Conservation (phyloP, 2,113 vertebrate genomes). For the Rhinoderma darwinii region DNA sequence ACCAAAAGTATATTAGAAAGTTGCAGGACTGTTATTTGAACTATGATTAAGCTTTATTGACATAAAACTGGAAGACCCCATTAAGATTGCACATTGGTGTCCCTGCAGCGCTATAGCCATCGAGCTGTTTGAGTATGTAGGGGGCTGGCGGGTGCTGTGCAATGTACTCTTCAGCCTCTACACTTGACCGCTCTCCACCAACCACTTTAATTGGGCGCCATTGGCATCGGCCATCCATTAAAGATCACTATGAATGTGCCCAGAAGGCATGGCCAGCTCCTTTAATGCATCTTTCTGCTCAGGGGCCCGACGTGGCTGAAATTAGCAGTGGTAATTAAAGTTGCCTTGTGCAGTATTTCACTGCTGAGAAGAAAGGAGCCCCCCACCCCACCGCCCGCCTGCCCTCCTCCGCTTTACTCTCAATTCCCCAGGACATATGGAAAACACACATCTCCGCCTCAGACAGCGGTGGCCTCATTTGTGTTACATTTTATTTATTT, state of each 20-base stretch:
- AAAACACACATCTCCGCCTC: background rate
- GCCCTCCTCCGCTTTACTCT: background rate
- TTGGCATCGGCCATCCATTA: constrained; percentile 66
- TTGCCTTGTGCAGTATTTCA: constrained; percentile 69
- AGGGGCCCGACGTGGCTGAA: constrained; percentile 66
- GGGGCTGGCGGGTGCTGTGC: constrained; percentile 4
- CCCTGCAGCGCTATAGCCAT: background rate
- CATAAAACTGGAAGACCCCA: no score
- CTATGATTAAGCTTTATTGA: no score
- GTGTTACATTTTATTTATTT: background rate
- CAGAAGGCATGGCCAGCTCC: constrained; percentile 61
- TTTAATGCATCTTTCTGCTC: constrained; percentile 70
- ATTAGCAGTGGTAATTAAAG: constrained; percentile 73
- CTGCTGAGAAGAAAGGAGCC: constrained; percentile 64
- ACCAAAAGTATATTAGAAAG: no score
- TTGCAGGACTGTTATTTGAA: no score
- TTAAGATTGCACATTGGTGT: no score
- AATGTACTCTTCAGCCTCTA: background rate
- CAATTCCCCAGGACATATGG: constrained; percentile 38
- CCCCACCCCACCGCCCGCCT: background rate
- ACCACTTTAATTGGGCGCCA: background rate
- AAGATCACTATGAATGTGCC: constrained; percentile 59
- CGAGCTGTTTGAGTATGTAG: background rate
- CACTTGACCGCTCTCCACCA: constrained; percentile 15
- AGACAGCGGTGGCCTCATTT: constrained; percentile 23